Evolutionary conservation across 2,888 invertebrate species (phyloP).

Genomic region (Anorthoa munda): DNA sequence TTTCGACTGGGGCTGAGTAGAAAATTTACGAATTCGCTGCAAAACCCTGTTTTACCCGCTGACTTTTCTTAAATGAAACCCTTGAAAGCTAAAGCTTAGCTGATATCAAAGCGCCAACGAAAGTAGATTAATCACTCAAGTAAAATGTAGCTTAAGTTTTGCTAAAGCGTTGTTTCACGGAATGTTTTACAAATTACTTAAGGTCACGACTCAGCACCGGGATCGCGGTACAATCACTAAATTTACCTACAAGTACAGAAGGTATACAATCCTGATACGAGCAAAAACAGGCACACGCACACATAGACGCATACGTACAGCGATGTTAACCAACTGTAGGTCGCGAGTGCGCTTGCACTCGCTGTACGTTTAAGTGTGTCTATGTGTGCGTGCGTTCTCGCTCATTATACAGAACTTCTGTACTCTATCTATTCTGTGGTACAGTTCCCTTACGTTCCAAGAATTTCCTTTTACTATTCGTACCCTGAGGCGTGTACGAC

Average conservation of each 20-base stretch:
- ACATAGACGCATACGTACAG: not conserved
- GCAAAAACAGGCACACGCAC: not conserved
- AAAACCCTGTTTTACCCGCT: not conserved
- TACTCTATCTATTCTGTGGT: not conserved
- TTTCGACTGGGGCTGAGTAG: not conserved
- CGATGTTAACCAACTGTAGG: not conserved
- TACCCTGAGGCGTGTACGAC: not conserved
- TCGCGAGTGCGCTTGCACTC: too few relatives aligned
- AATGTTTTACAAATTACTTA: slow-evolving; percentile 37
- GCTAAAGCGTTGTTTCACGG: slow-evolving; percentile 15
- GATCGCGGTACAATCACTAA: not conserved
- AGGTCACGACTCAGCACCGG: not conserved
- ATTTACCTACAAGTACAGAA: not conserved
- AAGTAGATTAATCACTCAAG: slow-evolving; percentile 40
- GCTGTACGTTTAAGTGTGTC: not conserved
- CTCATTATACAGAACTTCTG: not conserved
- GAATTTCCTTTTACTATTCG: not conserved
- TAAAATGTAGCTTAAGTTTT: slow-evolving; percentile 23
- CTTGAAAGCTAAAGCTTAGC: not conserved
- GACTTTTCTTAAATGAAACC: not conserved
- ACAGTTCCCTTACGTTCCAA: not conserved
- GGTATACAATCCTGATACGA: not conserved
- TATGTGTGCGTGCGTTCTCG: not conserved
- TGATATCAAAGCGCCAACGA: slow-evolving; percentile 11
- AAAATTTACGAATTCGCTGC: not conserved